A percentile compares a stretch with the other conserved stretches of the same genome.
Conservation (phyloP, 2,797 vertebrate species). For the Sebastes reedi region DNA sequence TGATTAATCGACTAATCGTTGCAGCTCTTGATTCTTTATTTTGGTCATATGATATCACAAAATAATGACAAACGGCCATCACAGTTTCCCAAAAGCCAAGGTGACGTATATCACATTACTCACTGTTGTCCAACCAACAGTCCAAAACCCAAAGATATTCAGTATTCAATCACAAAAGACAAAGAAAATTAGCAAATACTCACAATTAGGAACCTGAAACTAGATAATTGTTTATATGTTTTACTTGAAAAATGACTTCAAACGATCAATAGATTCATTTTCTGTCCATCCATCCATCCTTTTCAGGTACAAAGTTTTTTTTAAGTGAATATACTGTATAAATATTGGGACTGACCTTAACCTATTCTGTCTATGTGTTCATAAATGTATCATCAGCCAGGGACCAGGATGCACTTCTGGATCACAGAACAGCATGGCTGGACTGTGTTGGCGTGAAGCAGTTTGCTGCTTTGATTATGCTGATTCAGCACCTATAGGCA, state of each 20-base stretch:
- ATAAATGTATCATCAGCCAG: neutral
- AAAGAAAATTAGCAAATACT: neutral
- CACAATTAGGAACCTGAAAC: neutral
- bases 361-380: neutral
- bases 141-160: neutral
- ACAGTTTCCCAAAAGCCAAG: neutral
- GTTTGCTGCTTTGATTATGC: constrained; percentile 29
- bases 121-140: neutral
- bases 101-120: neutral
- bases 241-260: neutral
- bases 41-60: too few relatives aligned
- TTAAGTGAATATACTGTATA: neutral
- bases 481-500: constrained; percentile 45
- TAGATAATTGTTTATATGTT: neutral
- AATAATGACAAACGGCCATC: too few relatives aligned
- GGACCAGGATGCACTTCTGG: neutral
- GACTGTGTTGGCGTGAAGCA: neutral
- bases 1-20: too few relatives aligned
- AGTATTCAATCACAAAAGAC: neutral
- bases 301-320: neutral
- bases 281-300: neutral
- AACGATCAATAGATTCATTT: neutral
- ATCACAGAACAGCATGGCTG: neutral
- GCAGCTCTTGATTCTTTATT: too few relatives aligned
- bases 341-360: neutral